Percentiles rank a stretch among this genome's conserved stretches.
phyloP scores from a whole-genome alignment of 1,140 invertebrate species.

The Piezodorus guildinii region DNA sequence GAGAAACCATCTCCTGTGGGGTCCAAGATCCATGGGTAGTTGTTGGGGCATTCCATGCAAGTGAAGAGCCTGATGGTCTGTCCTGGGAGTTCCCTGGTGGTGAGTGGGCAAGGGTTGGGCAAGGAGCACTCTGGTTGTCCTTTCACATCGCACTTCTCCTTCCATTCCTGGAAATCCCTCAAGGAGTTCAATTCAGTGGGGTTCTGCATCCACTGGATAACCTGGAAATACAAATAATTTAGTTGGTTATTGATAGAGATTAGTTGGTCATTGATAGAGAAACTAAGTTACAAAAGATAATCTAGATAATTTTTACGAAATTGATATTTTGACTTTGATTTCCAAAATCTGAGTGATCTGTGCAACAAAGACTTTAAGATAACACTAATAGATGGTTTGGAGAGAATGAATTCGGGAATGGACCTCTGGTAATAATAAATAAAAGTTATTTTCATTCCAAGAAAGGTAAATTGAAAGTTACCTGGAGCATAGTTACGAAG shows the following conservation, averaged over 20 bases:
- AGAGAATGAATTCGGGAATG: no score
- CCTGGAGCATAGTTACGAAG: slow-evolving; percentile 84
- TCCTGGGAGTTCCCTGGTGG: slow-evolving; percentile 78
- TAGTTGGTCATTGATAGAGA: no score
- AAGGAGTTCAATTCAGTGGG: slow-evolving; percentile 78
- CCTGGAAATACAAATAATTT: slow-evolving; percentile 37
- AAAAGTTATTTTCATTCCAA: no score
- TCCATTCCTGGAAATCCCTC: slow-evolving; percentile 87
- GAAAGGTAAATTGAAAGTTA: slow-evolving; percentile 27
- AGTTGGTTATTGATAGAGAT: no score
- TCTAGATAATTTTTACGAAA: no score
- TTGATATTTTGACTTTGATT: no score
- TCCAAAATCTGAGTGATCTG: no score
- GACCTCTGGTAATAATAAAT: no score
- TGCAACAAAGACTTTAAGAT: no score
- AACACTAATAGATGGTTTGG: no score
- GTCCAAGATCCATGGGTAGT: slow-evolving; percentile 90
- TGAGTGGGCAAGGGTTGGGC: slow-evolving; percentile 80
- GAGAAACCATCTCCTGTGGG: slow-evolving; percentile 88
- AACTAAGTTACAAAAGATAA: no score
- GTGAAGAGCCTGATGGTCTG: slow-evolving; percentile 86
- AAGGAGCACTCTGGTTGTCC: slow-evolving; percentile 84
- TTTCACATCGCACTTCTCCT: slow-evolving; percentile 89
- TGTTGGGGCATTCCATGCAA: slow-evolving; percentile 90
- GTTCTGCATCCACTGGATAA: slow-evolving; percentile 96